Base-by-base conservation (phyloP, 2,888 invertebrate genomes). In the Stenodera caucasica region DNA sequence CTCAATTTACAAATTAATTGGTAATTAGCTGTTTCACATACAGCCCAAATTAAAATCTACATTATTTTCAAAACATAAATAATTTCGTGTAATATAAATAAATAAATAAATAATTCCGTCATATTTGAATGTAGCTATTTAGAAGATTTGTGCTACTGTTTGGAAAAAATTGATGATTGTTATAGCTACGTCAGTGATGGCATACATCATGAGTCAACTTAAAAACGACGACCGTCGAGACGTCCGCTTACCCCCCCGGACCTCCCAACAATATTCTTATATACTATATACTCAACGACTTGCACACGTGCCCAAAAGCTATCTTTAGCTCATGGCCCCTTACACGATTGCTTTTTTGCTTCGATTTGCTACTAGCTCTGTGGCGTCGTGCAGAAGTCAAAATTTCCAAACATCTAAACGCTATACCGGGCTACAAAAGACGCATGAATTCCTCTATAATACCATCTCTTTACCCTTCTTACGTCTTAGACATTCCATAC, bases 301-400 rank as follows among this genome's bases (percentile, higher is more conserved):
- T 75, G 75, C 76, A 75, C 80, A 80, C 80, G 80, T 80, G 80
- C 80, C 80, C 73, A 77, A 75, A n/a, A 70, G 74, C 79, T 80
- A 80, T 78, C 78, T 79, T 78, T 80, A 80, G 80, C 76, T 74
- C 77, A 71, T 72, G 77, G 77, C 79, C 79, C 78, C 78, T 78
- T 70, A 72, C 76, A 63, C 55, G 45, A 71, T 75, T 67, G 72
- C 70, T 72, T 74, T 74, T 74, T 76, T 72, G 72, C 72, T 60
- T 60, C 55, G 60, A 63, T 63, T 63, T 63, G 63, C 63, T 63
- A 63, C 55, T 58, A 52, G 52, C 40, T 62, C n/a, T n/a, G n/a
- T n/a, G 62, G 62, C 62, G 58, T 62, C 62, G 56, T 62, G 62
- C 62, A 62, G 55, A 62, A 62, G 58, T 58, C 49, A 40, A 58